phyloP scores from a whole-genome alignment of 2,888 invertebrate genomes.

The Caenorhabditis sp. region DNA sequence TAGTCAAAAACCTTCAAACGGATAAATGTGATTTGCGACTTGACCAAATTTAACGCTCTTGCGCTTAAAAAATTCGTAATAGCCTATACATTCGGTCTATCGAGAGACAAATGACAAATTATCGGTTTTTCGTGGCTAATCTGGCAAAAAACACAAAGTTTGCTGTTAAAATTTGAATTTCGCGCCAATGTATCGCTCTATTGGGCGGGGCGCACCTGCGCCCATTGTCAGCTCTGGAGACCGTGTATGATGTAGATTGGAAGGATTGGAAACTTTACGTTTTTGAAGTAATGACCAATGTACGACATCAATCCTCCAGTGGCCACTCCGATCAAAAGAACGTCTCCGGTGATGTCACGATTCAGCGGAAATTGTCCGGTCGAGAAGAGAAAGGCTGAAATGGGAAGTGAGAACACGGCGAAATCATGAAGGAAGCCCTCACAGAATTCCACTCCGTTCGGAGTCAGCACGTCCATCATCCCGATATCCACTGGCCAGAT shows the following conservation, averaged over 20 bases:
- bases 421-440: slow-evolving; percentile 70
- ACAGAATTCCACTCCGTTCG: slow-evolving; percentile 31
- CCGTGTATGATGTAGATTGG: background rate
- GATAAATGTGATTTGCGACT: no score
- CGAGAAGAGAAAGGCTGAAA: slow-evolving; percentile 7
- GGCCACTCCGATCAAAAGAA: slow-evolving; percentile 25
- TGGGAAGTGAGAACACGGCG: slow-evolving; percentile 55
- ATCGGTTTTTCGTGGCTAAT: no score
- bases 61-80: no score
- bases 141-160: no score
- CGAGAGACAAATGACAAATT: no score
- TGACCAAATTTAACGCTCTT: no score
- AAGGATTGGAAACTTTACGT: background rate
- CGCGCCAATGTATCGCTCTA: no score
- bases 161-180: no score
- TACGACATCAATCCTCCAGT: slow-evolving; percentile 33
- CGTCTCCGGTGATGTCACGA: background rate
- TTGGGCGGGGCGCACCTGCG: no score
- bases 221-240: background rate
- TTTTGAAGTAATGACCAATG: slow-evolving; percentile 10
- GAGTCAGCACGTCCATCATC: slow-evolving; percentile 15
- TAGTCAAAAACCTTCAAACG: no score
- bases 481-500: slow-evolving; percentile 30
- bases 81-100: no score
- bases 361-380: slow-evolving; percentile 13